Evolutionary conservation across 2,113 vertebrate species (phyloP).

Genomic region (Crotalus horridus): DNA sequence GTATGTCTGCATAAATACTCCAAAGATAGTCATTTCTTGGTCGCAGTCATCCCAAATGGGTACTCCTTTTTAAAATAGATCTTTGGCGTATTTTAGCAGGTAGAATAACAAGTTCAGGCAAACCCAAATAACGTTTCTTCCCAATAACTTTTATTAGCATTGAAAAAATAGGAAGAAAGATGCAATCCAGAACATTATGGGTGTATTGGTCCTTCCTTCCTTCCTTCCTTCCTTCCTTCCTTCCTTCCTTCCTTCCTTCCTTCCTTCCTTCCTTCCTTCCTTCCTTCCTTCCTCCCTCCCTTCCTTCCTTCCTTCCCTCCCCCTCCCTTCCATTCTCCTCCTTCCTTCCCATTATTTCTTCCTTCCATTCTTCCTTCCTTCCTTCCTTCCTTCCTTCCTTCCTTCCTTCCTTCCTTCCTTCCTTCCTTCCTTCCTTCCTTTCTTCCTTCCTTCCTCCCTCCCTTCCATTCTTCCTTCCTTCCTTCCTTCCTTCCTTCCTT

Average conservation of each 20-base stretch:
- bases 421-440: too few relatives aligned
- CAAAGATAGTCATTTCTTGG: neutral
- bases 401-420: too few relatives aligned
- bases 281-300: too few relatives aligned
- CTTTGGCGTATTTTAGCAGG: neutral
- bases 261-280: too few relatives aligned
- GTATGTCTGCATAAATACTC: neutral
- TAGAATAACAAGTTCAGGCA: neutral
- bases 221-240: neutral
- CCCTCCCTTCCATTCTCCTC: too few relatives aligned
- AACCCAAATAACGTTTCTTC: neutral
- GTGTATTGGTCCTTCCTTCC: neutral
- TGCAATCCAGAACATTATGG: neutral
- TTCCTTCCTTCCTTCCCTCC: too few relatives aligned
- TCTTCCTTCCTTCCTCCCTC: too few relatives aligned
- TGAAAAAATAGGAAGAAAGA: neutral
- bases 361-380: too few relatives aligned
- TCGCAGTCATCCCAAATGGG: neutral
- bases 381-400: too few relatives aligned
- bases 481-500: too few relatives aligned
- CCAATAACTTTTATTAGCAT: neutral
- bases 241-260: neutral
- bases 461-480: too few relatives aligned
- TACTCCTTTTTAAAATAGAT: neutral
- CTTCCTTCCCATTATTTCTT: too few relatives aligned